A percentile compares a stretch with the other conserved stretches of the same genome.
phyloP scores from a whole-genome alignment of 2,888 invertebrate species.

The Limnephilus rhombicus region DNA sequence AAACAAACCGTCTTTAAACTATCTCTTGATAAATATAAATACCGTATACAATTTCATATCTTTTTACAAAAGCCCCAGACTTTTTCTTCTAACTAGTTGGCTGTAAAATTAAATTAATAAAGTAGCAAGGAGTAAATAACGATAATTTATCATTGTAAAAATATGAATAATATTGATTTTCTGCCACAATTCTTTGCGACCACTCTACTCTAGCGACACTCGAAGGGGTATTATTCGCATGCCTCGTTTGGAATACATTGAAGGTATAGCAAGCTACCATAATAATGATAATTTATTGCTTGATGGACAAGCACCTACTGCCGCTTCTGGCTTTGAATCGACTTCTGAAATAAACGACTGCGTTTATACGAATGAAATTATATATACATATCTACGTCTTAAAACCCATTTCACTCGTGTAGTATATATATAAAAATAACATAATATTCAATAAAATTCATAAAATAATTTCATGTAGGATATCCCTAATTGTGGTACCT shows the following conservation, averaged over 20 bases:
- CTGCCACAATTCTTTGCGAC: neutral
- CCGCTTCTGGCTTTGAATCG: neutral
- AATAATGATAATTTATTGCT: conserved; percentile 19
- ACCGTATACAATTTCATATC: no score
- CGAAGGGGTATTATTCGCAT: neutral
- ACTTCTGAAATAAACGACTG: conserved; percentile 18
- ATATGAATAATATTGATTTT: neutral
- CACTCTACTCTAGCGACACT: neutral
- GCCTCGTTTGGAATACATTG: conserved; percentile 9
- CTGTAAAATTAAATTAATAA: no score
- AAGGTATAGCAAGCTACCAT: conserved; percentile 11
- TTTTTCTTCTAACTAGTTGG: no score
- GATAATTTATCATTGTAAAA: no score
- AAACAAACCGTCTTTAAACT: no score
- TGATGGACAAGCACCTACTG: conserved; percentile 9
- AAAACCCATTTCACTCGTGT: neutral
- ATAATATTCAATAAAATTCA: no score
- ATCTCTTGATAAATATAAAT: no score
- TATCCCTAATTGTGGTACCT: no score
- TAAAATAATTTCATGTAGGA: no score
- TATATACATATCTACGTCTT: neutral
- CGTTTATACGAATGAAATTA: neutral
- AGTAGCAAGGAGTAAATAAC: no score
- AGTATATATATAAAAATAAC: neutral
- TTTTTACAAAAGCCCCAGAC: no score